A percentile compares a stretch with the other conserved stretches of the same genome.
These are phyloP conservation scores for Eunapius fragilis DNA, from an alignment of 37 sponge, comb jelly and placozoan species.

Conservation along the genomic window DNA sequence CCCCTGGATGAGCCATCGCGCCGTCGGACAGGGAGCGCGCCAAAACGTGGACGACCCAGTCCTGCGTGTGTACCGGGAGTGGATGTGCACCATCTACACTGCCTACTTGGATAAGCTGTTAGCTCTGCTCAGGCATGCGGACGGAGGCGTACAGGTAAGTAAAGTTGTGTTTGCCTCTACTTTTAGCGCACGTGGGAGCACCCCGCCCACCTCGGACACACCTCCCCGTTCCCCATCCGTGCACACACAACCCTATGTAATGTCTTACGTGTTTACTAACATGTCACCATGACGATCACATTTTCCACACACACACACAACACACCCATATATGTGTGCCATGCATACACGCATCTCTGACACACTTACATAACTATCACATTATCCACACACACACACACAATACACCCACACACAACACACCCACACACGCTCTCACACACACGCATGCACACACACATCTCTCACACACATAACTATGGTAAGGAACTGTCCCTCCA, in stretches of 20 bases:
- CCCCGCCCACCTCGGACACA: too few relatives aligned
- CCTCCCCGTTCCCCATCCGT: too few relatives aligned
- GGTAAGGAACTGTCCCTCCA: conserved; percentile 12
- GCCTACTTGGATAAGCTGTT: conserved; percentile 13
- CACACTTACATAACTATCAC: too few relatives aligned
- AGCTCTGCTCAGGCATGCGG: conserved; percentile 3
- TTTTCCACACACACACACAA: too few relatives aligned
- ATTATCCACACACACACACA: too few relatives aligned
- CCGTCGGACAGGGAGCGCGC: background rate
- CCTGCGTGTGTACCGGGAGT: conserved; percentile 15
- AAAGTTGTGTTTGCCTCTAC: too few relatives aligned
- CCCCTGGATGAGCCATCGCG: conserved; percentile 22
- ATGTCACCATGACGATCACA: too few relatives aligned
- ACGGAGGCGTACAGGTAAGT: conserved; percentile 10
- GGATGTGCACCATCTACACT: conserved; percentile 48
- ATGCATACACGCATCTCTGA: background rate
- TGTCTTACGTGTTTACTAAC: too few relatives aligned
- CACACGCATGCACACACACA: background rate
- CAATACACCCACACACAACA: too few relatives aligned
- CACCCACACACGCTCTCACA: background rate
- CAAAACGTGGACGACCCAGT: background rate
- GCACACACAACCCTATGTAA: too few relatives aligned
- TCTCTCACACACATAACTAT: background rate
- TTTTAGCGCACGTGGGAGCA: too few relatives aligned
- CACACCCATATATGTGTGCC: background rate